Percentiles rank a stretch among this genome's conserved stretches.
These are phyloP conservation scores for Lethocerus indicus DNA, from an alignment of 1,140 invertebrate genomes.

Conservation along the genomic window DNA sequence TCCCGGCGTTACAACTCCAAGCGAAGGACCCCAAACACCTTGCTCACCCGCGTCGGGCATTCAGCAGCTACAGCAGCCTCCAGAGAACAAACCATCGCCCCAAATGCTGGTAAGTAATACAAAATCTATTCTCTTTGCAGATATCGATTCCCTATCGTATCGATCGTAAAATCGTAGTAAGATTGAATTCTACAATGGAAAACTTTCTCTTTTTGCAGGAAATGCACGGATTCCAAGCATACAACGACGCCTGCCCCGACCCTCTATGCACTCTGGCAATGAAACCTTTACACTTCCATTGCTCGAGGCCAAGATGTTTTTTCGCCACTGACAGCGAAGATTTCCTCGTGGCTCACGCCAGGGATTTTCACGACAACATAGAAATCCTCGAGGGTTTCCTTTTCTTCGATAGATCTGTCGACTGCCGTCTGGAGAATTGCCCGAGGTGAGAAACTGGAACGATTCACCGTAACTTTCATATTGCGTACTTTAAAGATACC, in stretches of 20 bases:
- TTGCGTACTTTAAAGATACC: not conserved
- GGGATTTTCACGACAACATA: slow-evolving; percentile 68
- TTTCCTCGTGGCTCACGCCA: slow-evolving; percentile 49
- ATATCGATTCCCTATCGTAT: no score
- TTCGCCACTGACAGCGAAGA: slow-evolving; percentile 49
- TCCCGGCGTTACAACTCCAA: no score
- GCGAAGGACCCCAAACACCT: no score
- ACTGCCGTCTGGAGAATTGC: slow-evolving; percentile 52
- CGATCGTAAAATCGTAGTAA: no score
- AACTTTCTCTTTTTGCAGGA: slow-evolving; percentile 26
- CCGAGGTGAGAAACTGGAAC: slow-evolving; percentile 26
- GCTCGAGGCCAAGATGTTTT: slow-evolving; percentile 52
- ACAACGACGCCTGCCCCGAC: slow-evolving; percentile 44
- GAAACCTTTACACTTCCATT: slow-evolving; percentile 51
- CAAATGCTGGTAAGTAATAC: no score
- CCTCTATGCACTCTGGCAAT: slow-evolving; percentile 37
- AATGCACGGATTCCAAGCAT: slow-evolving; percentile 38
- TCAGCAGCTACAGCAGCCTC: no score
- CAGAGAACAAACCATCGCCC: no score
- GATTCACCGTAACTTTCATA: not conserved
- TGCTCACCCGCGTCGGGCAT: no score
- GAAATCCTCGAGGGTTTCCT: slow-evolving; percentile 66
- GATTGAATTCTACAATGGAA: no score
- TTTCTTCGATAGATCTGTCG: slow-evolving; percentile 60
- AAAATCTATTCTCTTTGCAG: no score